Evolutionary conservation across 2,113 vertebrate species (phyloP).

Genomic region (Podarcis raffonei): DNA sequence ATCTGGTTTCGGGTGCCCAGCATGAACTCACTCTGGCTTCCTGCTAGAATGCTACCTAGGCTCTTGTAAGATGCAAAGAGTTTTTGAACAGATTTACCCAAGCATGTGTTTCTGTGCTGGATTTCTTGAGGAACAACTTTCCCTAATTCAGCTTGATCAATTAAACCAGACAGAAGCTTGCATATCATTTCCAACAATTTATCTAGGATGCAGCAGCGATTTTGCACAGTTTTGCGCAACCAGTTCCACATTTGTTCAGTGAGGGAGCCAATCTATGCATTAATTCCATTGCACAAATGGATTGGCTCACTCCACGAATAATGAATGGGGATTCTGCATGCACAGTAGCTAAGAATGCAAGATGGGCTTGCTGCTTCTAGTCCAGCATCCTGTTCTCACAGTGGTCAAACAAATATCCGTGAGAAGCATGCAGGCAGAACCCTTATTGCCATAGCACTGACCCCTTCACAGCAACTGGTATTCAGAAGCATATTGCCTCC

Average conservation of each 20-base stretch:
- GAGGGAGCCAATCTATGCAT: neutral
- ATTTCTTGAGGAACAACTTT: constrained; percentile 13
- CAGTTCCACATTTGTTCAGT: neutral
- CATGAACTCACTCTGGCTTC: constrained; percentile 12
- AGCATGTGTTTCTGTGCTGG: constrained; percentile 9
- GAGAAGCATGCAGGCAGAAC: no score
- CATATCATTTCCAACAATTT: neutral
- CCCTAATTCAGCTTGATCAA: neutral
- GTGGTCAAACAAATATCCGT: no score
- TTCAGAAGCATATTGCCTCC: no score
- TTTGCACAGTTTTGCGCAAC: neutral
- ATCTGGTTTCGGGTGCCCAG: constrained; percentile 48
- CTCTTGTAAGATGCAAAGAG: neutral
- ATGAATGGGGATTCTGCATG: neutral
- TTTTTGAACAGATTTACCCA: neutral
- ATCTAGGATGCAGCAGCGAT: neutral
- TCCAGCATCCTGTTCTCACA: no score
- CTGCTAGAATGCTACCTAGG: constrained; percentile 7
- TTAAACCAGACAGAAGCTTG: neutral
- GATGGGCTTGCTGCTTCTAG: no score
- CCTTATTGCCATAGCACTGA: no score
- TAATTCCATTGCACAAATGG: neutral
- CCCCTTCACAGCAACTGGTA: no score
- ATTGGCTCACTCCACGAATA: neutral
- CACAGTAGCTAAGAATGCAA: neutral